Evolutionary conservation across 2,113 vertebrate genomes (phyloP).

Genomic region (Micronisus gabar): DNA sequence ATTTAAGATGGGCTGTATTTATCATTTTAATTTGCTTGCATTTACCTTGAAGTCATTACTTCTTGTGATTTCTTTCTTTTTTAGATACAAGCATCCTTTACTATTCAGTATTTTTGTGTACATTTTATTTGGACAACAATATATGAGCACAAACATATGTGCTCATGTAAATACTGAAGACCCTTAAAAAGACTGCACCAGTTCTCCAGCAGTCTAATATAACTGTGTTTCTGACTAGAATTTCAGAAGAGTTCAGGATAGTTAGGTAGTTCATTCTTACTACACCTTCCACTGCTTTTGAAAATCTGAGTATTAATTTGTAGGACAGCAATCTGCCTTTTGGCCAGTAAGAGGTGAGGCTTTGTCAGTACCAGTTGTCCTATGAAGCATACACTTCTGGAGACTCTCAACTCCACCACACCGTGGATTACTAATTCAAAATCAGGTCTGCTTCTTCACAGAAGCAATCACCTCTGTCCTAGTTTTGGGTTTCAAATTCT

Average conservation of each 20-base stretch:
- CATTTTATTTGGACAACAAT: background rate
- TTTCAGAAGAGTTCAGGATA: background rate
- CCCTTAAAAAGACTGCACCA: background rate
- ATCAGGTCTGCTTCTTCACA: background rate
- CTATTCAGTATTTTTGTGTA: background rate
- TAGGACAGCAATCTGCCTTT: background rate
- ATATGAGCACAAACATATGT: background rate
- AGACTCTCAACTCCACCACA: background rate
- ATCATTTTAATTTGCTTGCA: background rate
- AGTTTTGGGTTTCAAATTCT: background rate
- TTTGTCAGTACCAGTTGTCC: background rate
- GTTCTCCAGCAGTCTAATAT: background rate
- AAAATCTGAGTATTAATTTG: background rate
- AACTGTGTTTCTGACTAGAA: background rate
- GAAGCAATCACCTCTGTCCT: background rate
- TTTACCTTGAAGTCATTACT: background rate
- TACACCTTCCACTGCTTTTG: background rate
- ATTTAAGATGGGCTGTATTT: background rate
- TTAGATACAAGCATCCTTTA: background rate
- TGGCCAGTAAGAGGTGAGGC: background rate
- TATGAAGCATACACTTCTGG: background rate
- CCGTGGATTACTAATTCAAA: background rate
- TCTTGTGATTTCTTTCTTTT: background rate
- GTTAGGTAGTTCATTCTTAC: background rate
- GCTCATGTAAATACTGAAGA: background rate